These are phyloP conservation scores for Aphrophora alni DNA, from an alignment of 2,888 invertebrate species.

Conservation along the genomic window DNA sequence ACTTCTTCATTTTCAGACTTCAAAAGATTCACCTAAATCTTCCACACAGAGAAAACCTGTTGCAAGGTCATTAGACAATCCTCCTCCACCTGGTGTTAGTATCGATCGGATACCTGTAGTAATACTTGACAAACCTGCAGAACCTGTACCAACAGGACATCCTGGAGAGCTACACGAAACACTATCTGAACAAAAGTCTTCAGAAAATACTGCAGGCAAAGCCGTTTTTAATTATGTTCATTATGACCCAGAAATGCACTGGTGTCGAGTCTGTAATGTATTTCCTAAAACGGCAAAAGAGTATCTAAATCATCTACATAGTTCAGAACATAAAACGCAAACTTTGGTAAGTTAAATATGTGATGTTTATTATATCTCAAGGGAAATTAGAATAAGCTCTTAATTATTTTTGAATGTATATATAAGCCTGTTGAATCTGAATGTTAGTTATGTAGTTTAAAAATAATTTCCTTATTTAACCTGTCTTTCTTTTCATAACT, in stretches of 20 bases:
- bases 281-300: slow-evolving; percentile 88
- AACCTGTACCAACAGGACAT: not conserved
- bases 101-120: not conserved
- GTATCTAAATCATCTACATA: slow-evolving; percentile 83
- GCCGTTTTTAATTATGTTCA: slow-evolving; percentile 71
- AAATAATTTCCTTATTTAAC: no score
- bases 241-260: slow-evolving; percentile 89
- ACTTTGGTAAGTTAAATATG: slow-evolving; percentile 51
- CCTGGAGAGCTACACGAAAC: not conserved
- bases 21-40: not conserved
- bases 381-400: no score
- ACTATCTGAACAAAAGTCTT: not conserved
- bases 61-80: not conserved
- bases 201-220: not conserved
- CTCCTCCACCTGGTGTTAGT: not conserved
- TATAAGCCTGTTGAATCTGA: no score
- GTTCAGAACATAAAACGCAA: slow-evolving; percentile 74
- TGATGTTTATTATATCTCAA: no score
- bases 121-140: not conserved
- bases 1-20: not conserved
- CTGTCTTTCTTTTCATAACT: no score
- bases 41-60: not conserved
- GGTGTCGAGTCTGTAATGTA: slow-evolving; percentile 86
- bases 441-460: no score
- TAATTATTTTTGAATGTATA: no score